These are phyloP conservation scores for Temnothorax rugatulus DNA, from an alignment of 2,888 invertebrate species.

Conservation along the genomic window DNA sequence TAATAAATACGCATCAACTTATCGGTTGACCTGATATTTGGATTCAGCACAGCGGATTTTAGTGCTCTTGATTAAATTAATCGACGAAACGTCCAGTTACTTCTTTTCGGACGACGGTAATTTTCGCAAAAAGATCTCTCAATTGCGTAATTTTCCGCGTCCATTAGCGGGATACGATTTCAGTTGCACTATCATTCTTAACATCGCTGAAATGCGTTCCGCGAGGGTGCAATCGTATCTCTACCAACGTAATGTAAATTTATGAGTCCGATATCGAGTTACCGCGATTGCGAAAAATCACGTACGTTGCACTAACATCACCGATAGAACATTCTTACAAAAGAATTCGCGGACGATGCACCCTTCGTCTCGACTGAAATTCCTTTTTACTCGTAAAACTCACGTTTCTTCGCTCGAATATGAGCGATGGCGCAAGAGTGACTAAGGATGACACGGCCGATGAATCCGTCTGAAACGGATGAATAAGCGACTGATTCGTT, in stretches of 20 bases:
- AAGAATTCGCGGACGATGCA: constrained; percentile 54
- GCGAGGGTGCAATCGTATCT: constrained; percentile 38
- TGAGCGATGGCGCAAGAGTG: constrained; percentile 69
- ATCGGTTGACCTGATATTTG: constrained; percentile 8
- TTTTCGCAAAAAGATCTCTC: constrained; percentile 12
- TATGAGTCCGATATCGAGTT: constrained; percentile 50
- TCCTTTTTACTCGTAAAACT: constrained; percentile 58
- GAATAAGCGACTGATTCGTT: constrained; percentile 52
- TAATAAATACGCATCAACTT: constrained; percentile 2
- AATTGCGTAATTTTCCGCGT: constrained; percentile 25
- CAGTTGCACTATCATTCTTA: constrained; percentile 35
- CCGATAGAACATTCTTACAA: constrained; percentile 43
- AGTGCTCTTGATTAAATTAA: constrained; percentile 30
- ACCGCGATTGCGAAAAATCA: constrained; percentile 48
- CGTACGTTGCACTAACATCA: constrained; percentile 18
- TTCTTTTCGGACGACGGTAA: constrained; percentile 4
- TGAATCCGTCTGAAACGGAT: constrained; percentile 48
- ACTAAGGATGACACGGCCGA: constrained; percentile 62
- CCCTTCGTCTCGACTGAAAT: constrained; percentile 41
- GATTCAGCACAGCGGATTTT: constrained; percentile 7
- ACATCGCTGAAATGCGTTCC: constrained; percentile 29
- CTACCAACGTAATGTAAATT: constrained; percentile 50
- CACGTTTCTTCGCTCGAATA: constrained; percentile 45
- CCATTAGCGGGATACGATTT: constrained; percentile 38
- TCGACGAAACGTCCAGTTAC: not conserved